Evolutionary conservation across 2,113 vertebrate genomes (phyloP).

Genomic region (Perca schrenkii): DNA sequence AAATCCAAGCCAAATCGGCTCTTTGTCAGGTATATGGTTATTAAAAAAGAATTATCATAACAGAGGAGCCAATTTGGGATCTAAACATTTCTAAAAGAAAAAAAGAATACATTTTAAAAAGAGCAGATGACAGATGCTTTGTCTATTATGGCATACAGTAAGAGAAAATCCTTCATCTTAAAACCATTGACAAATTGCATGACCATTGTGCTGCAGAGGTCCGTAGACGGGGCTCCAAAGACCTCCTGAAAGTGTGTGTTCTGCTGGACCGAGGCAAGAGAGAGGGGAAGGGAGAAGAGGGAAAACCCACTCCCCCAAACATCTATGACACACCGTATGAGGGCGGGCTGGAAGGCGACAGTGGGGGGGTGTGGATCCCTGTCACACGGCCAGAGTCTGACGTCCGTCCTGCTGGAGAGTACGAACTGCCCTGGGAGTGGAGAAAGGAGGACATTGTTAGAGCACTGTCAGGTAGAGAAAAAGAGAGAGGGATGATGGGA

Average conservation of each 20-base stretch:
- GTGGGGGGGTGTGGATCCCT: conserved; percentile 81
- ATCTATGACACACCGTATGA: conserved; percentile 87
- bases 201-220: conserved; percentile 85
- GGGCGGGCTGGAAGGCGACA: conserved; percentile 78
- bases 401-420: conserved; percentile 82
- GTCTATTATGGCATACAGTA: background rate
- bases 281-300: conserved; percentile 64
- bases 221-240: conserved; percentile 92
- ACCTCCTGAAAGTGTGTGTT: conserved; percentile 92
- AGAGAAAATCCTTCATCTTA: background rate
- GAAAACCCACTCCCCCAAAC: conserved; percentile 73
- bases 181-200: background rate
- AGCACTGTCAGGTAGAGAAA: conserved; percentile 84
- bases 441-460: conserved; percentile 87
- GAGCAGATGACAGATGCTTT: background rate
- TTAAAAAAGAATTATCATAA: background rate
- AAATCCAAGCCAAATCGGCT: background rate
- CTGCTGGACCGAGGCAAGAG: conserved; percentile 86
- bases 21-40: background rate
- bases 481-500: conserved; percentile 36
- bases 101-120: background rate
- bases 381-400: conserved; percentile 85
- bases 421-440: conserved; percentile 87
- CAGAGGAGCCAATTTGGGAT: background rate
- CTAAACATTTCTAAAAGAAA: background rate